phyloP scores from a whole-genome alignment of 2,888 invertebrate genomes.

The Crepidodera aurea region DNA sequence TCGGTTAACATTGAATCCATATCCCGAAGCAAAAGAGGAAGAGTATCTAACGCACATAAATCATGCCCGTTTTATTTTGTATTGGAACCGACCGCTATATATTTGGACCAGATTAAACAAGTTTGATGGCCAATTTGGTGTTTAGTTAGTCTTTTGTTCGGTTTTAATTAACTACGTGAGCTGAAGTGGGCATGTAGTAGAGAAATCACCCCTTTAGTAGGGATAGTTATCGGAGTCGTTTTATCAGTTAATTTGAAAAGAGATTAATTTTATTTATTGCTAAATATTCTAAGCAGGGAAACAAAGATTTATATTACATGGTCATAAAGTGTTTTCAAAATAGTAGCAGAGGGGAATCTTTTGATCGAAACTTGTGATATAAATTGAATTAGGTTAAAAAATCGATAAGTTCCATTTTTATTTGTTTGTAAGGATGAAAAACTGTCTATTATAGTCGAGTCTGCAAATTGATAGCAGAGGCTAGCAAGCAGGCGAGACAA shows the following conservation, averaged over 20 bases:
- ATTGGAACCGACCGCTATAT: slow-evolving; percentile 54
- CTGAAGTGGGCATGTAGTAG: not conserved
- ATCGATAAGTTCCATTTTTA: too few relatives aligned
- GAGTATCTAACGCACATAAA: not conserved
- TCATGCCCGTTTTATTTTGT: slow-evolving; percentile 29
- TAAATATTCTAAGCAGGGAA: too few relatives aligned
- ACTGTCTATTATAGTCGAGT: too few relatives aligned
- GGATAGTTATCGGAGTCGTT: not conserved
- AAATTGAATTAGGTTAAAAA: too few relatives aligned
- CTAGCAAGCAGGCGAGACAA: too few relatives aligned
- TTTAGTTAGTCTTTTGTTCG: slow-evolving; percentile 50
- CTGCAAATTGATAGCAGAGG: too few relatives aligned
- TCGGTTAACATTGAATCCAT: not conserved
- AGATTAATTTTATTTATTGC: not conserved
- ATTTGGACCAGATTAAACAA: slow-evolving; percentile 56
- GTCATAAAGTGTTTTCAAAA: too few relatives aligned
- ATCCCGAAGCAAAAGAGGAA: not conserved
- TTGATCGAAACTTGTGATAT: too few relatives aligned
- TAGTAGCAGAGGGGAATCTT: too few relatives aligned
- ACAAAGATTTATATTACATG: too few relatives aligned
- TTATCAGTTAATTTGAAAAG: not conserved
- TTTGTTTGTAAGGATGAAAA: too few relatives aligned
- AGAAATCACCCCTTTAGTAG: slow-evolving; percentile 7
- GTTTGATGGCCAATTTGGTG: slow-evolving; percentile 57
- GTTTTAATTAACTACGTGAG: slow-evolving; percentile 45